A percentile compares a stretch with the other conserved stretches of the same genome.
These are phyloP conservation scores for Heliconius aoede DNA, from an alignment of 2,888 invertebrate genomes.

Conservation along the genomic window DNA sequence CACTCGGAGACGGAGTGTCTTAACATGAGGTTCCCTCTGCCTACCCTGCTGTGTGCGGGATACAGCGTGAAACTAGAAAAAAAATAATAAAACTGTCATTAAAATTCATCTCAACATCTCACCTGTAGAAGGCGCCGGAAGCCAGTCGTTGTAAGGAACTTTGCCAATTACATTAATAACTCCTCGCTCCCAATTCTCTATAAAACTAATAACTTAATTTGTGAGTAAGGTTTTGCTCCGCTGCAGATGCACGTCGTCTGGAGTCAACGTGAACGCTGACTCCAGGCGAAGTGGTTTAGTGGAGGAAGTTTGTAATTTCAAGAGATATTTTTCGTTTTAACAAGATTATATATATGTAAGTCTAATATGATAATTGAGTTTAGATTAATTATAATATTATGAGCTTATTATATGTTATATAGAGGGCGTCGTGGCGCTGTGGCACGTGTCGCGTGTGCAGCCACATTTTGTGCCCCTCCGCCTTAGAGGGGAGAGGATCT, in stretches of 20 bases:
- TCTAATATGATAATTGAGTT: not conserved
- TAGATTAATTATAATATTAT: not conserved
- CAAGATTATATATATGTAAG: not conserved
- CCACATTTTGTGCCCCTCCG: too few species aligned
- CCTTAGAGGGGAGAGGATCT: too few species aligned
- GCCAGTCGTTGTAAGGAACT: constrained; percentile 16
- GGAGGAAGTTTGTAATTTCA: constrained; percentile 11
- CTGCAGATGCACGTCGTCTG: too few species aligned
- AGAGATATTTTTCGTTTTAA: constrained; percentile 8
- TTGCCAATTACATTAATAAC: constrained; percentile 43
- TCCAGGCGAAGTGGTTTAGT: constrained; percentile 14
- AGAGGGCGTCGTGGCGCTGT: too few species aligned
- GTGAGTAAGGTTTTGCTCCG: constrained; percentile 33
- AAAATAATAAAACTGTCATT: not conserved
- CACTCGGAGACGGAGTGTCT: too few species aligned
- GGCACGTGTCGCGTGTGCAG: too few species aligned
- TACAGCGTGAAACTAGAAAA: too few species aligned
- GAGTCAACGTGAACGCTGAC: too few species aligned
- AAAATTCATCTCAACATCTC: not conserved
- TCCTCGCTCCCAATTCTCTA: constrained; percentile 31
- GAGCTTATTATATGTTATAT: not conserved
- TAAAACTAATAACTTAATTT: constrained; percentile 42
- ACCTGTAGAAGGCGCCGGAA: not conserved
- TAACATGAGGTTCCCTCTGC: too few species aligned
- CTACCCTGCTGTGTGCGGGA: too few species aligned